Percentiles rank a stretch among this genome's conserved stretches.
These are phyloP conservation scores for Amblyopsis hoosieri DNA, from an alignment of 2,797 vertebrate species.

Conservation along the genomic window DNA sequence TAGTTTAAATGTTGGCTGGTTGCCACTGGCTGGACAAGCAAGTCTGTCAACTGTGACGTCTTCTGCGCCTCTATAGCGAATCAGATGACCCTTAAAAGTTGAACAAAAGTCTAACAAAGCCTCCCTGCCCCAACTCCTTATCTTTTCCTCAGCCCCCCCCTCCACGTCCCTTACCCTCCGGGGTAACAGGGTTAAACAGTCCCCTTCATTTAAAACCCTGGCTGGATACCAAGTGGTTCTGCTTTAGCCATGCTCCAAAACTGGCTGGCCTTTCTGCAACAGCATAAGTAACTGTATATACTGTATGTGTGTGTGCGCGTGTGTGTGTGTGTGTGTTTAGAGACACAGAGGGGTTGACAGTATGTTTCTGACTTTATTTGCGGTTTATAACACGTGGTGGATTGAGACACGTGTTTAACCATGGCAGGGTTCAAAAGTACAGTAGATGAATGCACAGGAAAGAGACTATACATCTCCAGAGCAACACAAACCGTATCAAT, in stretches of 20 bases:
- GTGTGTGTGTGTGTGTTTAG: conserved; percentile 17
- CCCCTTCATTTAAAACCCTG: conserved; percentile 62
- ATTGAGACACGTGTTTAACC: neutral
- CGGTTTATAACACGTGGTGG: neutral
- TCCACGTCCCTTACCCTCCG: conserved; percentile 6
- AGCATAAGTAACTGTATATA: neutral
- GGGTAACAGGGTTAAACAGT: conserved; percentile 54
- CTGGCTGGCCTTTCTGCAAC: conserved; percentile 35
- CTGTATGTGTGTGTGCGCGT: neutral
- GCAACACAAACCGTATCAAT: too few relatives aligned
- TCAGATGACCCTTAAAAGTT: too few relatives aligned
- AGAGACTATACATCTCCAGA: too few relatives aligned
- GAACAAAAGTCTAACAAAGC: neutral
- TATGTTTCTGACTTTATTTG: conserved; percentile 39
- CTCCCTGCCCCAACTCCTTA: conserved; percentile 15
- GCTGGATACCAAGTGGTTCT: conserved; percentile 47
- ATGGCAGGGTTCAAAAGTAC: neutral
- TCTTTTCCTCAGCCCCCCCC: neutral
- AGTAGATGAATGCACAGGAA: neutral
- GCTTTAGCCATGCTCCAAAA: conserved; percentile 27
- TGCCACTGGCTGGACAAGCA: too few relatives aligned
- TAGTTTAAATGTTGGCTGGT: too few relatives aligned
- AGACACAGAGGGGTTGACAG: conserved; percentile 9
- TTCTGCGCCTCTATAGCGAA: too few relatives aligned
- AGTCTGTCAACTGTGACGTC: too few relatives aligned